Percentiles rank a stretch among this genome's conserved stretches.
phyloP scores from a whole-genome alignment of 2,888 invertebrate genomes.

The Coelopa pilipes region DNA sequence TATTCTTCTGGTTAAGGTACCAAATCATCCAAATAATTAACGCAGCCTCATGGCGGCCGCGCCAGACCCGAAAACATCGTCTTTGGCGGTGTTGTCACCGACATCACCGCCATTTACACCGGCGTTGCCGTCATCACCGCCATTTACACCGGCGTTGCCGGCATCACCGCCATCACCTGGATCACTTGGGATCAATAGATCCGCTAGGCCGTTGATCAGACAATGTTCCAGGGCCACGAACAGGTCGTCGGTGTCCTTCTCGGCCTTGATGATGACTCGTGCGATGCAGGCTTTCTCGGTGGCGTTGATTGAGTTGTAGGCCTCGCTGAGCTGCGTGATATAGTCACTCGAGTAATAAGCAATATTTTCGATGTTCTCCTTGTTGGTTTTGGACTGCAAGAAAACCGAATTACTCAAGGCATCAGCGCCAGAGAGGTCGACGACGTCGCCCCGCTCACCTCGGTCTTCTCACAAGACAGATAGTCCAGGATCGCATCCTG shows the following conservation, averaged over 20 bases:
- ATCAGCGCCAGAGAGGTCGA: too few species aligned
- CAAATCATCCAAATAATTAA: slow-evolving; percentile 2
- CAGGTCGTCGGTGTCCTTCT: slow-evolving; percentile 40
- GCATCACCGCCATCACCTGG: neutral
- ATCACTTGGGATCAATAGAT: too few species aligned
- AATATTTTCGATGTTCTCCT: neutral
- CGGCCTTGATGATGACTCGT: slow-evolving; percentile 40
- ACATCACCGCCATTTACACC: too few species aligned
- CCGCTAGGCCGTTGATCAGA: slow-evolving; percentile 42
- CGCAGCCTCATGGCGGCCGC: neutral
- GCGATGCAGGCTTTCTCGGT: slow-evolving; percentile 41
- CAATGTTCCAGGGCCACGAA: slow-evolving; percentile 42
- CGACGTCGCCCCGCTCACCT: slow-evolving; percentile 39
- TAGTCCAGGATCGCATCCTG: slow-evolving; percentile 43
- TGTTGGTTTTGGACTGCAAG: slow-evolving; percentile 3
- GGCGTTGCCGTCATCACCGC: too few species aligned
- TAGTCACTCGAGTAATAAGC: neutral
- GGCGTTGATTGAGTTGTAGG: slow-evolving; percentile 35
- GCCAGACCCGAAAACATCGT: neutral
- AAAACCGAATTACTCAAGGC: slow-evolving; percentile 9
- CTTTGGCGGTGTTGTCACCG: too few species aligned
- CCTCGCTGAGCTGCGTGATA: slow-evolving; percentile 14
- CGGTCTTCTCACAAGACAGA: slow-evolving; percentile 41
- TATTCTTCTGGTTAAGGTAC: too few species aligned
- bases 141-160: too few species aligned